A percentile compares a stretch with the other conserved stretches of the same genome.
phyloP scores from a whole-genome alignment of 2,888 invertebrate genomes.

The Meta bourneti region DNA sequence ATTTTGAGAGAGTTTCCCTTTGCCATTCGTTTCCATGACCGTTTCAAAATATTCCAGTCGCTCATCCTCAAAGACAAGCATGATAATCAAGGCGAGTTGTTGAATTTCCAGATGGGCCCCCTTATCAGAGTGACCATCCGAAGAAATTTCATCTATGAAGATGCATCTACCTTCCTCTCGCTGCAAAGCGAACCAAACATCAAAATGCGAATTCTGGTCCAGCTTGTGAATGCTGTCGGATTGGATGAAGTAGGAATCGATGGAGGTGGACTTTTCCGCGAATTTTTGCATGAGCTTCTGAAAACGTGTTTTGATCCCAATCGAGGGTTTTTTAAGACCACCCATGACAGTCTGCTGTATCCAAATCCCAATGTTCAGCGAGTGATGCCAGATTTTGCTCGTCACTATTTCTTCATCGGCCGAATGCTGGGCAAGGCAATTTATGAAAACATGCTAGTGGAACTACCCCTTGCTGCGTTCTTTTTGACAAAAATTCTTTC shows the following conservation, averaged over 20 bases:
- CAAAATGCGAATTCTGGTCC: conserved; percentile 91
- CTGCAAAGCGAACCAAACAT: conserved; percentile 94
- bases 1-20: conserved; percentile 96
- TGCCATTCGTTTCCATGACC: conserved; percentile 93
- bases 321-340: conserved; percentile 93
- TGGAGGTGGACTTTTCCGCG: conserved; percentile 97
- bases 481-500: conserved; percentile 94
- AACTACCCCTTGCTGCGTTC: conserved; percentile 96
- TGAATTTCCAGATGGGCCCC: conserved; percentile 87
- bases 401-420: conserved; percentile 97
- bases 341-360: conserved; percentile 95
- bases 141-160: conserved; percentile 97
- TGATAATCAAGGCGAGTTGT: conserved; percentile 88
- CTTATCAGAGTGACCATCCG: conserved; percentile 89
- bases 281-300: conserved; percentile 95
- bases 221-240: conserved; percentile 93
- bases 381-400: conserved; percentile 90
- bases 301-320: conserved; percentile 98
- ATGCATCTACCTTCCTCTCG: conserved; percentile 96
- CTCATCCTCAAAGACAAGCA: conserved; percentile 84
- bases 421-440: conserved; percentile 96
- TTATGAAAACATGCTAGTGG: conserved; percentile 96
- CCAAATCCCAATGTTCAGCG: conserved; percentile 96
- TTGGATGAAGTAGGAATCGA: conserved; percentile 97
- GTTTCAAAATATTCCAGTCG: conserved; percentile 86